Conservation (phyloP, 2,888 invertebrate species). For the Strigamia maritima region DNA sequence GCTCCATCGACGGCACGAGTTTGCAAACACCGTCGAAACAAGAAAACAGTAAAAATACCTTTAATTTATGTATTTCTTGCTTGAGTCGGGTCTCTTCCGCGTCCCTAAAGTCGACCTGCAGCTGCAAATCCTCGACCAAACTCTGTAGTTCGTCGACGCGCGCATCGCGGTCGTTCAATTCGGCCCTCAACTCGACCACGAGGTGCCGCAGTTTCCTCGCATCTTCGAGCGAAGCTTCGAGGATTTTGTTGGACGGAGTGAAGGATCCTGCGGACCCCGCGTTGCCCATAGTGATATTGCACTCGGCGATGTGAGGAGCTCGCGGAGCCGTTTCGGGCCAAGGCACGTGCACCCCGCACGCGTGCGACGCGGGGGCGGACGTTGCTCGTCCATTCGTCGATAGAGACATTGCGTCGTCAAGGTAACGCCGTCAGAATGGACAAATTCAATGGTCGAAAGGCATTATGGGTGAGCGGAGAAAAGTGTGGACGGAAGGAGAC, state of each 20-base stretch:
- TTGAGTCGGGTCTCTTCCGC: constrained; percentile 62
- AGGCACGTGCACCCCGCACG: constrained; percentile 9
- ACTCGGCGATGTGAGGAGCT: not conserved
- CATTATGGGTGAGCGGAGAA: not conserved
- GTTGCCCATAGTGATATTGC: constrained; percentile 19
- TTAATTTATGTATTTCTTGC: constrained; percentile 68
- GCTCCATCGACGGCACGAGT: too few relatives aligned
- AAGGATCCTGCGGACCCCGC: constrained; percentile 37
- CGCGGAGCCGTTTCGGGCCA: not conserved
- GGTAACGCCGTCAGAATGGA: not conserved
- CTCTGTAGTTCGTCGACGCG: constrained; percentile 57
- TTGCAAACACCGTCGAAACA: not conserved
- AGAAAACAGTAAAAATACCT: constrained; percentile 53
- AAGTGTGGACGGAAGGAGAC: not conserved
- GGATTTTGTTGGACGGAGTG: not conserved
- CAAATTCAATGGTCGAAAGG: not conserved
- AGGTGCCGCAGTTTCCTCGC: constrained; percentile 52
- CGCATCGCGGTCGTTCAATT: constrained; percentile 56
- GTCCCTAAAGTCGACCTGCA: constrained; percentile 59
- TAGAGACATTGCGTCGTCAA: not conserved
- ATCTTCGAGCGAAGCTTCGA: constrained; percentile 40
- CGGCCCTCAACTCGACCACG: constrained; percentile 56
- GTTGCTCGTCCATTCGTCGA: constrained; percentile 1
- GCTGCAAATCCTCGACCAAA: constrained; percentile 59
- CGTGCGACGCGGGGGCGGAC: constrained; percentile 12